Base-by-base conservation (phyloP, 2,797 vertebrate species). In the Halcyon leucocephala region DNA sequence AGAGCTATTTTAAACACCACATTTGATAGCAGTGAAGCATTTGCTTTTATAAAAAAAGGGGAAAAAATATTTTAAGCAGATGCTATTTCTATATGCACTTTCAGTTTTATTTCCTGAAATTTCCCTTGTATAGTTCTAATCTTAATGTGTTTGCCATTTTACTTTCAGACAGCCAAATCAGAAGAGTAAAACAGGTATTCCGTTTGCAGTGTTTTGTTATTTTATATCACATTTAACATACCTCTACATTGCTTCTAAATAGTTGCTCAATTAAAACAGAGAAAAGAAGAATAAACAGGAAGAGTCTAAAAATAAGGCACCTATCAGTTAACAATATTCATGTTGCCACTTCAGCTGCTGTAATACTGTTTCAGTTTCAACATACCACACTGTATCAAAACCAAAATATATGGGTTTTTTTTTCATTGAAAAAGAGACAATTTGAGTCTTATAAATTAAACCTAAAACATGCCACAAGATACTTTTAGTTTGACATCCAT, bases 81-180 rank as follows among this genome's bases (percentile, higher is more conserved):
- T 81, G 67, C 57, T 94, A 95, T 92, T 89, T 71, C 57, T 92
- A 60, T 29, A 86, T 52, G 57, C 73, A 93, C 46, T 96, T 95
- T 33, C 48, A 89, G 37, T 62, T 88, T 81, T 89, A 95, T 64
- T 95, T 94, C 76, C 78, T 88, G 78, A 93, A 89, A 88, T 92
- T 80, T 82, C 86, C 89, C 69, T 89, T 71, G 48, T 26, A 24
- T 48, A 79, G 39, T 66, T 78, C 85, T 94, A 51, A 93, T 90
- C 64, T 85, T 89, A 92, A 85, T 94, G 82, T 62, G 69, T 35
- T 82, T 97, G 81, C 39, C 44, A 64, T 92, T 95, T 95, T 66
- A 46, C 86, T 95, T 72, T 86, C 26, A 94, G 87, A n/a, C 85
- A 94, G 78, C 4, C 15, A 95, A 79, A 88, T 62, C n/a, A 87